These are phyloP conservation scores for Andrena haemorrhoa DNA, from an alignment of 2,888 invertebrate genomes.

Conservation along the genomic window DNA sequence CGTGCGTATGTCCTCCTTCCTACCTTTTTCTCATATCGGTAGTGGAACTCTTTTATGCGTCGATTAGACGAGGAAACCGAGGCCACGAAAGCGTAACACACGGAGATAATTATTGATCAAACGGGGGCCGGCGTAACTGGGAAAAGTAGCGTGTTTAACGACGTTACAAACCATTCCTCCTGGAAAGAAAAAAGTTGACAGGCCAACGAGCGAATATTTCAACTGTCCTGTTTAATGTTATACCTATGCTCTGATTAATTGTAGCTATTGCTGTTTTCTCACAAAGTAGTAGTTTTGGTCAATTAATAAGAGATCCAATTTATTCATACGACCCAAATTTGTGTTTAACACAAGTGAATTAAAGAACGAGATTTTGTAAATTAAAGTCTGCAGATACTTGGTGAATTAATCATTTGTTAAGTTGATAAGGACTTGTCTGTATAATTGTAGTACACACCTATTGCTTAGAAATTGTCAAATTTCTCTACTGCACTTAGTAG, in stretches of 20 bases:
- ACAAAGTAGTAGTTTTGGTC: too few species aligned
- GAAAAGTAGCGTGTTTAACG: constrained; percentile 33
- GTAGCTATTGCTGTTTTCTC: not conserved
- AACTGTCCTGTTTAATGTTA: not conserved
- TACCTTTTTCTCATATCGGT: constrained; percentile 10
- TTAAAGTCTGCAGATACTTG: too few species aligned
- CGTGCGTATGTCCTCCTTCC: constrained; percentile 28
- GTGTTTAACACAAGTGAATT: too few species aligned
- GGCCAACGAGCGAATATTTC: not conserved
- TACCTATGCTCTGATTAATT: not conserved
- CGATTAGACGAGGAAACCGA: constrained; percentile 10
- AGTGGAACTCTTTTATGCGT: constrained; percentile 5
- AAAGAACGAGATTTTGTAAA: too few species aligned
- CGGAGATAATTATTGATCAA: constrained; percentile 49
- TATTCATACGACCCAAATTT: too few species aligned
- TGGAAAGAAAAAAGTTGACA: constrained; percentile 18
- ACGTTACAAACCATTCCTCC: constrained; percentile 19
- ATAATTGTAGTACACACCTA: too few species aligned
- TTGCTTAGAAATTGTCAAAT: too few species aligned
- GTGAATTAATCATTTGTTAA: too few species aligned
- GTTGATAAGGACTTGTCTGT: too few species aligned
- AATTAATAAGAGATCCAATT: too few species aligned
- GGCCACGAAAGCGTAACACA: constrained; percentile 58
- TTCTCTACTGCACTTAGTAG: too few species aligned
- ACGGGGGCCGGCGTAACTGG: not conserved